Evolutionary conservation across 2,888 invertebrate genomes (phyloP).

Genomic region (Exephanes ischioxanthus): DNA sequence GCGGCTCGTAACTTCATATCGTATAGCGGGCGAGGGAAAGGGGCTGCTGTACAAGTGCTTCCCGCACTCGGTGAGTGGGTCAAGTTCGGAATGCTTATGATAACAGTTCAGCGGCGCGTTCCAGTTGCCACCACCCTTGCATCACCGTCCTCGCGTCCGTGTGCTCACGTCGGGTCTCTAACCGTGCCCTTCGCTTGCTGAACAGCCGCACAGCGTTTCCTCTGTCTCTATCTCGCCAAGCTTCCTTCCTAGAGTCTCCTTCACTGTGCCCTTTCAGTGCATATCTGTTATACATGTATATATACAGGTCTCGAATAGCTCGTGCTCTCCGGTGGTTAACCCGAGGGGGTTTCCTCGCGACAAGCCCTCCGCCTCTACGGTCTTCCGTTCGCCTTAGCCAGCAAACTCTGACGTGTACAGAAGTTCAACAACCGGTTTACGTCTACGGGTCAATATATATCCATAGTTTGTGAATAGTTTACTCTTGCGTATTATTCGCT

Average conservation of each 20-base stretch:
- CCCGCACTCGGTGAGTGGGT: conserved; percentile 80
- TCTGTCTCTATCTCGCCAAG: conserved; percentile 28
- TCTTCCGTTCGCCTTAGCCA: conserved; percentile 5
- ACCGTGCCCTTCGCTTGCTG: conserved; percentile 66
- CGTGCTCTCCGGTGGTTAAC: conserved; percentile 37
- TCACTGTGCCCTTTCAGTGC: background rate
- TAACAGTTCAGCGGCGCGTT: conserved; percentile 79
- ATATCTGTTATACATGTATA: background rate
- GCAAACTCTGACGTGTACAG: conserved; percentile 11
- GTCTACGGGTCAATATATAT: background rate
- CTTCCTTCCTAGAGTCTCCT: conserved; percentile 22
- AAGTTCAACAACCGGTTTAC: conserved; percentile 41
- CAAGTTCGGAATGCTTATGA: conserved; percentile 84
- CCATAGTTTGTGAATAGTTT: background rate
- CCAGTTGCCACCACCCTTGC: conserved; percentile 68
- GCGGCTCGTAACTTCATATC: conserved; percentile 83
- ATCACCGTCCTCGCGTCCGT: conserved; percentile 27
- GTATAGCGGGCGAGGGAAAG: conserved; percentile 69
- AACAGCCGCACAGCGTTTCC: conserved; percentile 15
- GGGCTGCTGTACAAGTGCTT: conserved; percentile 65
- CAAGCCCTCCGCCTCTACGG: conserved; percentile 12
- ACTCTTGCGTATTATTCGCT: background rate
- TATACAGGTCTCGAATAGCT: background rate
- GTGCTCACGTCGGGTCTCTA: conserved; percentile 64
- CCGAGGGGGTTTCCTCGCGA: conserved; percentile 37